Evolutionary conservation across 2,797 vertebrate genomes (phyloP).

Genomic region (Gallirallus australis): DNA sequence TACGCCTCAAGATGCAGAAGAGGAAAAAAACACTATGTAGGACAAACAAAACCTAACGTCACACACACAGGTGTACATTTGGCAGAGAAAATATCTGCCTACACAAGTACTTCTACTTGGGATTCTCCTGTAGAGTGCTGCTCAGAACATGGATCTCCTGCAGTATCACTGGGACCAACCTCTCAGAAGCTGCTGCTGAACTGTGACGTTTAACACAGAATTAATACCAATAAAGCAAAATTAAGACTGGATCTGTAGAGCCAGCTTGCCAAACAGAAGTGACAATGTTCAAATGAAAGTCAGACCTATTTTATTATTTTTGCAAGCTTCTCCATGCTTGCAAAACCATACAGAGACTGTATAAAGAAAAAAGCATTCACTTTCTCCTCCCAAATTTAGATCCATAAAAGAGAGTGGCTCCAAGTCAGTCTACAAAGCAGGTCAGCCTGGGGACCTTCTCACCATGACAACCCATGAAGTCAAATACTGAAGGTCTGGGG

Average conservation of each 20-base stretch:
- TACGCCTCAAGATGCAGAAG: neutral
- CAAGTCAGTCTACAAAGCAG: neutral
- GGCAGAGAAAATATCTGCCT: neutral
- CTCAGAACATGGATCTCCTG: neutral
- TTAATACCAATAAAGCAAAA: neutral
- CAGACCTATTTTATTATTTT: neutral
- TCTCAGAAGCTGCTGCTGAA: neutral
- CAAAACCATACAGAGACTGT: neutral
- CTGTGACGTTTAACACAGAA: neutral
- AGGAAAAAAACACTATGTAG: rapidly evolving
- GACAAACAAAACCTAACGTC: neutral
- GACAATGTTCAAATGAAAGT: neutral
- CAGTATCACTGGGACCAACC: neutral
- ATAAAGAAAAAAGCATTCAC: neutral
- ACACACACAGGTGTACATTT: neutral
- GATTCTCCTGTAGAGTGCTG: neutral
- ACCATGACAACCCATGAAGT: neutral
- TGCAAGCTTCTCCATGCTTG: neutral
- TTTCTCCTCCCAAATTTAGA: neutral
- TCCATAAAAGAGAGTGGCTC: neutral
- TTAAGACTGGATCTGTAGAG: neutral
- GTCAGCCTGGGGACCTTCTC: neutral
- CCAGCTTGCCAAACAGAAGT: neutral
- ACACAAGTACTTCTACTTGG: neutral
- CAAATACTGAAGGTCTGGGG: neutral